Conservation (phyloP, 2,113 vertebrate species). For the Oncorhynchus clarkii region DNA sequence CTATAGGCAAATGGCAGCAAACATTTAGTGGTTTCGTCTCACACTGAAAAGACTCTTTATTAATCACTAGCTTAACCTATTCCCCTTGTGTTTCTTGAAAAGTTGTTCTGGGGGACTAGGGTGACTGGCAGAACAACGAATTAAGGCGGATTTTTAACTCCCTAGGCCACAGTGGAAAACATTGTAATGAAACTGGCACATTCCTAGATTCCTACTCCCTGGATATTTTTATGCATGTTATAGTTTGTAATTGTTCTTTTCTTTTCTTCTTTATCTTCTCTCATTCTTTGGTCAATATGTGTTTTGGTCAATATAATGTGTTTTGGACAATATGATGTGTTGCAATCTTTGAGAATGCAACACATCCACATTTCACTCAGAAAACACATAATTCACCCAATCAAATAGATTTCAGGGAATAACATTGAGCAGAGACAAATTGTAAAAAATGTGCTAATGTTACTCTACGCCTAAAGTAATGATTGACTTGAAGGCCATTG, state of each 20-base stretch:
- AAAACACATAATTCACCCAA: no score
- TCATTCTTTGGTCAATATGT: no score
- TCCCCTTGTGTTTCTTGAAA: constrained; percentile 1
- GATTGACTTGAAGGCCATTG: no score
- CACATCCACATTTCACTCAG: no score
- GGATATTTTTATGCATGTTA: not conserved
- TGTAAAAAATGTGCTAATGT: no score
- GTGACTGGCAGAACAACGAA: not conserved
- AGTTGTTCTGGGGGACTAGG: not conserved
- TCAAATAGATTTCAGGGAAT: no score
- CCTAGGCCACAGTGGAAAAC: not conserved
- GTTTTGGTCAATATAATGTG: no score
- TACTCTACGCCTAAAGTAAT: no score
- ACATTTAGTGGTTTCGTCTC: constrained; percentile 64
- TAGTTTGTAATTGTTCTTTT: not conserved
- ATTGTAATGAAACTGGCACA: not conserved
- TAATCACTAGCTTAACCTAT: constrained; percentile 44
- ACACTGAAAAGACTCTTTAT: constrained; percentile 55
- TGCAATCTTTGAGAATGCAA: not conserved
- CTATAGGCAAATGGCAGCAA: constrained; percentile 69
- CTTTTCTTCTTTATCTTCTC: not conserved
- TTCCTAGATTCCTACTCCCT: not conserved
- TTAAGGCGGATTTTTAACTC: not conserved
- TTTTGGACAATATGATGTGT: no score
- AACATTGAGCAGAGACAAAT: no score